These are phyloP conservation scores for Rotaria socialis DNA, from an alignment of 2,888 invertebrate species.

Conservation along the genomic window DNA sequence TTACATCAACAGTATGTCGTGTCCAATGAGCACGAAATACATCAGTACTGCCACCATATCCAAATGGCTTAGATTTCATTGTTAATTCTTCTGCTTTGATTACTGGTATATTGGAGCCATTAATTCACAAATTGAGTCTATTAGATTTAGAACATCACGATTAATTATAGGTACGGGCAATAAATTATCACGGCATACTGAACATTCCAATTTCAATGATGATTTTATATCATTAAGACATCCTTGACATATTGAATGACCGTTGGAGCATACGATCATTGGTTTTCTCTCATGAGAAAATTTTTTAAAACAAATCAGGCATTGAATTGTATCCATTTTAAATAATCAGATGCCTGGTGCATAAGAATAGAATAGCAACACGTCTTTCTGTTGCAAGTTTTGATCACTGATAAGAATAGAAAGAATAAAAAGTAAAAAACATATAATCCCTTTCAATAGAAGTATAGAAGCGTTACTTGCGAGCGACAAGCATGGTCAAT, in stretches of 20 bases:
- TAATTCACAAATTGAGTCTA: background rate
- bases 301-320: background rate
- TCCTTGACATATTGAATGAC: slow-evolving; percentile 1
- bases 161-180: background rate
- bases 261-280: background rate
- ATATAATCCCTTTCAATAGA: no score
- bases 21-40: slow-evolving; percentile 15
- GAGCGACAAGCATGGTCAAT: no score
- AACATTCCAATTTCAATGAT: background rate
- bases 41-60: slow-evolving; percentile 34
- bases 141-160: slow-evolving; percentile 2
- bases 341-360: background rate
- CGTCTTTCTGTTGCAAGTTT: no score
- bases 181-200: background rate
- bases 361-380: no score
- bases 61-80: background rate
- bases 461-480: no score
- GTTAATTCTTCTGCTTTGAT: slow-evolving; percentile 3
- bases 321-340: background rate
- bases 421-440: no score
- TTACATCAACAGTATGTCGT: background rate
- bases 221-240: background rate
- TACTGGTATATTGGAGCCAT: slow-evolving; percentile 26
- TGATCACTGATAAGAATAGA: no score
- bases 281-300: slow-evolving; percentile 5